Evolutionary conservation across 2,113 vertebrate genomes (phyloP).

Genomic region (Thinocorus orbignyianus): DNA sequence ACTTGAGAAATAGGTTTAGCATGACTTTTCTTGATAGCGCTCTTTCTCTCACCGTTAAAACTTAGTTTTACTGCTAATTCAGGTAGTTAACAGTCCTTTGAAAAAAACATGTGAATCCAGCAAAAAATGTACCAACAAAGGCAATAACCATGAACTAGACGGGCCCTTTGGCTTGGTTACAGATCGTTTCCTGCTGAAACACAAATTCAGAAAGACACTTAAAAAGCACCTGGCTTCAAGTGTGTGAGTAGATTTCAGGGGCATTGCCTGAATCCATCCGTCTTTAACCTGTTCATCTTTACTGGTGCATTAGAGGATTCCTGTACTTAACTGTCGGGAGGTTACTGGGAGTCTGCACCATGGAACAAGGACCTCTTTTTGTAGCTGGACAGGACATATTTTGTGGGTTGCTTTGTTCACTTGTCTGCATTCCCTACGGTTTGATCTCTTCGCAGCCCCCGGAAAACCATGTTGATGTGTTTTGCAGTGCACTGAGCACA

Average conservation of each 20-base stretch:
- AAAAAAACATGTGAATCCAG: neutral
- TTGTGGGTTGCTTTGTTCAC: neutral
- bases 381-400: neutral
- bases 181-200: neutral
- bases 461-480: neutral
- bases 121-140: constrained; percentile 1
- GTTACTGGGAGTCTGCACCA: neutral
- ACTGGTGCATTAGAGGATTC: neutral
- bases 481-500: neutral
- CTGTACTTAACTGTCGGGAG: neutral
- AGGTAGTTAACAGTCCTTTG: neutral
- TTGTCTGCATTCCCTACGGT: neutral
- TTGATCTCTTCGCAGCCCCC: neutral
- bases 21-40: neutral
- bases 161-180: neutral
- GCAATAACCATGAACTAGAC: neutral
- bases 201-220: neutral
- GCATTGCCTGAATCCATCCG: neutral
- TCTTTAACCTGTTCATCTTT: neutral
- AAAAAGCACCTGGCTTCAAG: neutral
- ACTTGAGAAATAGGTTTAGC: neutral
- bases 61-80: neutral
- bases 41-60: neutral
- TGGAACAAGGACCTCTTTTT: neutral
- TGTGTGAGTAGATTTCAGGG: neutral